A percentile compares a stretch with the other conserved stretches of the same genome.
phyloP scores from a whole-genome alignment of 2,888 invertebrate species.

The Ectemnius continuus region DNA sequence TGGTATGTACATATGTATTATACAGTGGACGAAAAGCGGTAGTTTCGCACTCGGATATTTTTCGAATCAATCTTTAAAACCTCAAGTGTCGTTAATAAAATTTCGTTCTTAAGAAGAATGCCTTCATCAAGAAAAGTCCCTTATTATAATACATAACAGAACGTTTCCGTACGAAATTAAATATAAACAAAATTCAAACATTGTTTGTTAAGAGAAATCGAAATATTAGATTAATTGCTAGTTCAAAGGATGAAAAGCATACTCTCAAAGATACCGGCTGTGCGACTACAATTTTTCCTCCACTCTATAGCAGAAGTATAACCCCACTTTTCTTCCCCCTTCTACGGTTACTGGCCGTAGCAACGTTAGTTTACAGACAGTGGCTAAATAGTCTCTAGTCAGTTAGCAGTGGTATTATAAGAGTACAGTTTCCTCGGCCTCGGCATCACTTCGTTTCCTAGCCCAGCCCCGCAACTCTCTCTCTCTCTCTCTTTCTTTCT shows the following conservation, averaged over 20 bases:
- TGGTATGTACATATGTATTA: constrained; percentile 22
- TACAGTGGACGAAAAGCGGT: too few species aligned
- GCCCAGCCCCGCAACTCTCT: constrained; percentile 22
- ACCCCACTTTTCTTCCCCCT: constrained; percentile 8
- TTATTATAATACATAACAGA: too few species aligned
- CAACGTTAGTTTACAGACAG: constrained; percentile 48
- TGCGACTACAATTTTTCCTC: constrained; percentile 44
- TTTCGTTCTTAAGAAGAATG: too few species aligned
- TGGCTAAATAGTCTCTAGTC: constrained; percentile 54
- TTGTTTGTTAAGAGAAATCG: too few species aligned
- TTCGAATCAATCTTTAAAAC: too few species aligned
- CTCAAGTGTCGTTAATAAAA: too few species aligned
- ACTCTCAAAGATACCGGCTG: constrained; percentile 28
- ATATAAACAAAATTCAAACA: too few species aligned
- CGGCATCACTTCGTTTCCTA: constrained; percentile 12
- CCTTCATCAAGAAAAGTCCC: too few species aligned
- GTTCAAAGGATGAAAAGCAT: too few species aligned
- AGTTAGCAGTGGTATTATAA: constrained; percentile 56
- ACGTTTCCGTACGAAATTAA: too few species aligned
- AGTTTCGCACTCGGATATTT: too few species aligned
- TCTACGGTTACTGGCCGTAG: constrained; percentile 30
- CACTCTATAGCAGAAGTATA: constrained; percentile 26
- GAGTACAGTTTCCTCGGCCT: constrained; percentile 41
- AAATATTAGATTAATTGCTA: too few species aligned
- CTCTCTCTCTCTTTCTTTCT: constrained; percentile 1